Evolutionary conservation across 1,140 invertebrate species (phyloP).

Genomic region (Halyomorpha halys): DNA sequence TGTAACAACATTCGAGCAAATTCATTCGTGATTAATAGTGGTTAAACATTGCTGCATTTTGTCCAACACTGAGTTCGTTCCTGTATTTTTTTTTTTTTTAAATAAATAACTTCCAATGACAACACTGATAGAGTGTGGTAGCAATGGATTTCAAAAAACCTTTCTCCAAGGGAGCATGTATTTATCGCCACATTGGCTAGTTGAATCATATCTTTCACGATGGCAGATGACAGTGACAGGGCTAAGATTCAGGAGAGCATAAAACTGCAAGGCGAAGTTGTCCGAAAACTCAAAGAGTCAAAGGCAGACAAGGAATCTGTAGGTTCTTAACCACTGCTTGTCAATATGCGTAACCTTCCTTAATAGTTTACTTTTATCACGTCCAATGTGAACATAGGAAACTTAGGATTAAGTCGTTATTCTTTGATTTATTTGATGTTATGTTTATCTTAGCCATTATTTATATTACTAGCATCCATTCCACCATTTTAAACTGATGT

Average conservation of each 20-base stretch:
- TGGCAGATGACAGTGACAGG: conserved; percentile 23
- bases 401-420: too few relatives aligned
- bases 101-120: too few relatives aligned
- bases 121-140: too few relatives aligned
- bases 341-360: conserved; percentile 15
- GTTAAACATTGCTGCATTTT: too few relatives aligned
- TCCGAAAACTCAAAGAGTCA: conserved; percentile 65
- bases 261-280: conserved; percentile 68
- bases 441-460: not conserved
- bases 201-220: conserved; percentile 1
- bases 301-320: conserved; percentile 65
- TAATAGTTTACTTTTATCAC: not conserved
- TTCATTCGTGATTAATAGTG: too few relatives aligned
- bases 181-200: conserved; percentile 1
- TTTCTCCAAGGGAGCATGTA: not conserved
- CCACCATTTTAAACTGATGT: conserved; percentile 15
- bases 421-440: not conserved
- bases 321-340: conserved; percentile 31
- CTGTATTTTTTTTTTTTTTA: too few relatives aligned
- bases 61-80: too few relatives aligned
- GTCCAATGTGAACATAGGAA: too few relatives aligned
- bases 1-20: too few relatives aligned
- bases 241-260: conserved; percentile 43
- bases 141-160: too few relatives aligned
- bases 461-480: not conserved